Conservation (phyloP, 2,888 invertebrate species). For the Hemistola chrysoprasaria region DNA sequence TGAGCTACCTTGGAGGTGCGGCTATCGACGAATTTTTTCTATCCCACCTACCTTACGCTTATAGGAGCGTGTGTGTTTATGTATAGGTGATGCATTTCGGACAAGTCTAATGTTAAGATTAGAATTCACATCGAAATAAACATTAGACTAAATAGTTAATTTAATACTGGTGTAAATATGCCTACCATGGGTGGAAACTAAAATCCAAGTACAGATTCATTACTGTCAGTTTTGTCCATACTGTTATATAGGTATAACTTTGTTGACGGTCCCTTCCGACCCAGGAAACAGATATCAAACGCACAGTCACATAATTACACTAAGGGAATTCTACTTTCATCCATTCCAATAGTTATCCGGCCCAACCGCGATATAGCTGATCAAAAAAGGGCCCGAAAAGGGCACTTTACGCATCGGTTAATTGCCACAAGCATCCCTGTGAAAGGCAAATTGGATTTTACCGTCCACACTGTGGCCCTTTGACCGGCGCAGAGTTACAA, state of each 20-base stretch:
- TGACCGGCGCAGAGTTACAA: conserved; percentile 67
- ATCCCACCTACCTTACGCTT: too few species aligned
- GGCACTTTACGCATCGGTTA: conserved; percentile 75
- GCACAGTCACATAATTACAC: conserved; percentile 43
- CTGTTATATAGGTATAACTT: conserved; percentile 11
- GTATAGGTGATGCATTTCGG: too few species aligned
- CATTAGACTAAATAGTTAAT: too few species aligned
- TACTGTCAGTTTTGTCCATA: conserved; percentile 12
- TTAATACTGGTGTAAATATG: too few species aligned
- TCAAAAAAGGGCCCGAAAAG: conserved; percentile 51
- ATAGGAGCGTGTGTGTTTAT: too few species aligned
- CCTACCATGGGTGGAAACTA: too few species aligned
- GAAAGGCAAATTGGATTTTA: conserved; percentile 76
- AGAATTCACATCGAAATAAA: too few species aligned
- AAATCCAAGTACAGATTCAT: conserved; percentile 4
- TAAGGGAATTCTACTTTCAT: conserved; percentile 45
- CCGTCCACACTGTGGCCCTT: conserved; percentile 60
- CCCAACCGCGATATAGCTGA: conserved; percentile 43
- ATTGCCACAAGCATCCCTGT: conserved; percentile 69
- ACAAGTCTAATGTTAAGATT: too few species aligned
- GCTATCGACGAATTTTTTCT: too few species aligned
- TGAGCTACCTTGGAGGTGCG: too few species aligned
- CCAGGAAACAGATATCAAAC: conserved; percentile 40
- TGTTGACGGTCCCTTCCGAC: conserved; percentile 15
- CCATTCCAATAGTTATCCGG: conserved; percentile 50